Base-by-base conservation (phyloP, 2,797 vertebrate species). In the Paratrypauchen microcephalus region DNA sequence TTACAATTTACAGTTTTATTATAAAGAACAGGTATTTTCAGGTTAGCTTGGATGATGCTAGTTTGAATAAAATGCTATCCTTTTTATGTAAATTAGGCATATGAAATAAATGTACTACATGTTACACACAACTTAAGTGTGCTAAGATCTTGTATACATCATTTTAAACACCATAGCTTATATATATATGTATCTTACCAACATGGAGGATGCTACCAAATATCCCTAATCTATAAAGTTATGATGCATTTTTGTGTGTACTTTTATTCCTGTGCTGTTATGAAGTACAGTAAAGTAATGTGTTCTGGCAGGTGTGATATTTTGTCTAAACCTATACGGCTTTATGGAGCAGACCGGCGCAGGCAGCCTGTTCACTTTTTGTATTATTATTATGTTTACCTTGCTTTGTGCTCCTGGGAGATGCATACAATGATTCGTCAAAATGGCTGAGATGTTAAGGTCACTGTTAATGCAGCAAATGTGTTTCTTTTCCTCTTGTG, bases 251-350 rank as follows among this genome's bases (percentile, higher is more conserved):
- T 81, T 73, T 64, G 28, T 71, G 68, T 65, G 73, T 61, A 41
- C 47, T 59, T 39, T 66, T 69, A 71, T 81, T 75, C 74, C 64
- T 79, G 80, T 72, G 71, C 54, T 36, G 68, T 64, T 80, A 75
- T 76, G 76, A 82, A 69, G 65, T 69, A 67, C 11, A 54, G 66
- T 57, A 80, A 73, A 11, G 80, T 82, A 66, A 88, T 77, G 68
- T 76, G 81, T 75, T 65, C 28, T 81, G 88, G 83, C 88, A 88
- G 83, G 88, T 87, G 89, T 86, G 85, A 90, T 85, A 86, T 83
- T 86, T 81, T 82, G 81, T 89, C 84, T 68, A 69, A 73, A 77
- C 81, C 63, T 74, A 56, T 82, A 68, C 36, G 74, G 39, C 60
- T 72, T 65, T 65, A 65, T 72, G 72, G 68, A 68, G 64, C 74